phyloP scores from a whole-genome alignment of 2,888 invertebrate species.

The Polyploca ridens region DNA sequence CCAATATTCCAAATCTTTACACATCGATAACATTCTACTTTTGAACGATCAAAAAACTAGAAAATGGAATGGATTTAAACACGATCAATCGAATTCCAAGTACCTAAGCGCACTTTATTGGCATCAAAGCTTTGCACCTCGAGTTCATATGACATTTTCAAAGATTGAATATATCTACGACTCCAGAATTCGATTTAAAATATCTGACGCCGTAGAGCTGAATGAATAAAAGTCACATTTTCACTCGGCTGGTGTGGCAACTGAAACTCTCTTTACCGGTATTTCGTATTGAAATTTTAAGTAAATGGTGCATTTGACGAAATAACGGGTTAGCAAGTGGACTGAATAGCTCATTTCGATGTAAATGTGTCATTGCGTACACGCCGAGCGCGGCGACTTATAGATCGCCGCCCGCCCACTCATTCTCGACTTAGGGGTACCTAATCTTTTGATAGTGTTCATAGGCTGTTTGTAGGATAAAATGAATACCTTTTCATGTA shows the following conservation, averaged over 20 bases:
- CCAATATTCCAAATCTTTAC: too few species aligned
- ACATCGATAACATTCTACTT: too few species aligned
- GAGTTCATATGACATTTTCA: slow-evolving; percentile 40
- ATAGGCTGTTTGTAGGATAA: background rate
- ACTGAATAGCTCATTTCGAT: slow-evolving; percentile 60
- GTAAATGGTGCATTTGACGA: slow-evolving; percentile 60
- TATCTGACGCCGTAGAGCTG: slow-evolving; percentile 43
- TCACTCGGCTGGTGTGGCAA: slow-evolving; percentile 40
- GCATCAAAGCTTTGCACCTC: slow-evolving; percentile 14
- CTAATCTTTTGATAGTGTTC: background rate
- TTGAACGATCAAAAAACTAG: too few species aligned
- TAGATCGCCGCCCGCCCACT: slow-evolving; percentile 17
- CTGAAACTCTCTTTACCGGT: slow-evolving; percentile 43
- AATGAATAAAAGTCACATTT: slow-evolving; percentile 64
- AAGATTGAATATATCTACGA: slow-evolving; percentile 44
- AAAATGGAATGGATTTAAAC: background rate
- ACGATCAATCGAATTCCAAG: background rate
- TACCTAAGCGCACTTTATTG: slow-evolving; percentile 9
- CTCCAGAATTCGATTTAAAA: slow-evolving; percentile 56
- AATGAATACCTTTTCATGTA: too few species aligned
- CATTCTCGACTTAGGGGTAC: background rate
- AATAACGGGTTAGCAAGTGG: slow-evolving; percentile 54
- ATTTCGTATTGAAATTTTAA: slow-evolving; percentile 66
- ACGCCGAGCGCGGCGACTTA: slow-evolving; percentile 20
- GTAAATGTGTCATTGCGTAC: slow-evolving; percentile 51